Evolutionary conservation across 2,888 invertebrate species (phyloP), one percentile per base, ranked within the genome.

Genomic region (Cremastinae sp.): DNA sequence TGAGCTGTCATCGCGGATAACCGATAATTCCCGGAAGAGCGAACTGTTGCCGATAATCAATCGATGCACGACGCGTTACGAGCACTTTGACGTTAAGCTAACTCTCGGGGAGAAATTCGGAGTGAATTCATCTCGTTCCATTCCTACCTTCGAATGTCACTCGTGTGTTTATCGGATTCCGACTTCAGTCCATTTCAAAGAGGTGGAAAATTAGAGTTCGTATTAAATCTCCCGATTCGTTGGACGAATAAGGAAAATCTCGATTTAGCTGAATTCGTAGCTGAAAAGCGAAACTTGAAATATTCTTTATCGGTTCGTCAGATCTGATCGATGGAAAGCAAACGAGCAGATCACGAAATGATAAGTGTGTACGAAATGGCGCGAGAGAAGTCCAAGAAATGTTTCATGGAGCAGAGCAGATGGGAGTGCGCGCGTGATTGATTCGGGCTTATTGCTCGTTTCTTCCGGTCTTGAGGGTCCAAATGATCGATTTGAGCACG

Each of bases 31-130:
- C 58, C 18, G 74, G 43, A 64, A 69, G 69, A 37, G 49, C 43
- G 56, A 74, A 69, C 28, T 35, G 43, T 74, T 74, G 62, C 69
- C 62, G 58, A 74, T 74, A 74, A 74, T 69, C 74, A 51, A 69
- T 69, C 41, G 56, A 62, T 43, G 35, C 35, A 45, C 14, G 1
- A 28, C 8, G 61, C 47, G 9, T 8, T 37, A 59, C 22, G 59
- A 28, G 10, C 43, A 45, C 20, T n/a, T n/a, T n/a, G n/a, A n/a
- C n/a, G n/a, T n/a, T n/a, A n/a, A n/a, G n/a, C n/a, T n/a, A n/a
- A n/a, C n/a, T n/a, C n/a, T n/a, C n/a, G n/a, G n/a, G n/a, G n/a
- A n/a, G n/a, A n/a, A n/a, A n/a, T n/a, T n/a, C n/a, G n/a, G n/a
- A n/a, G n/a, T n/a, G n/a, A n/a, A n/a, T n/a, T n/a, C n/a, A n/a